Percentiles rank a stretch among this genome's conserved stretches.
These are phyloP conservation scores for Isurus oxyrinchus DNA, from an alignment of 2,113 vertebrate genomes.

Conservation along the genomic window DNA sequence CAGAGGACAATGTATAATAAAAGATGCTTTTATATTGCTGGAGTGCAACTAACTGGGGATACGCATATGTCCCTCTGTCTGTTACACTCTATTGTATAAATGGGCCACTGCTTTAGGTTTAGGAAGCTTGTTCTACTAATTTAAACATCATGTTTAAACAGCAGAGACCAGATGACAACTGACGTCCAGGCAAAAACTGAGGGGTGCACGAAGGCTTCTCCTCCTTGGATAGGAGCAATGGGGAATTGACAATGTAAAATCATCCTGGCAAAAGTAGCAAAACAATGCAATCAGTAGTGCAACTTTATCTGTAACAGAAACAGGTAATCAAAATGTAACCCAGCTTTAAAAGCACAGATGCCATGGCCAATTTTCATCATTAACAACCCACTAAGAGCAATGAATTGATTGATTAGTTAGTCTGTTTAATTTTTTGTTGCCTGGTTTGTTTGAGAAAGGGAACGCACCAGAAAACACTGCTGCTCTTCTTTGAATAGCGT, in stretches of 20 bases:
- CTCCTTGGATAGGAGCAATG: background rate
- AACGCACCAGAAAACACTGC: background rate
- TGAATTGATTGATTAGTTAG: background rate
- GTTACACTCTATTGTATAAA: background rate
- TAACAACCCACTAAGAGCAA: background rate
- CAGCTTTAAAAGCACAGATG: background rate
- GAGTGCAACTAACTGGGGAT: background rate
- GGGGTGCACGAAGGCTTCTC: background rate
- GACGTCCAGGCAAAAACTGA: background rate
- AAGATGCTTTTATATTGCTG: background rate
- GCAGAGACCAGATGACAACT: too few species aligned
- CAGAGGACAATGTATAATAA: background rate
- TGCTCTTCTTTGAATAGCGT: background rate
- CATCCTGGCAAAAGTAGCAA: background rate
- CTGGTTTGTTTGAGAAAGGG: background rate
- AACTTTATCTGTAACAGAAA: background rate
- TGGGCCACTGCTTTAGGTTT: background rate
- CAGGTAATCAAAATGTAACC: background rate
- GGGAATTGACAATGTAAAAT: background rate
- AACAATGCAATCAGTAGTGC: background rate
- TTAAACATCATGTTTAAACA: background rate
- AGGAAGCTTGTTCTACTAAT: background rate
- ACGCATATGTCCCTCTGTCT: background rate
- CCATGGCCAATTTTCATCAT: background rate
- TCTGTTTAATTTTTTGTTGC: background rate